A percentile compares a stretch with the other conserved stretches of the same genome.
phyloP scores from a whole-genome alignment of 2,797 vertebrate genomes.

The Myotis myotis region DNA sequence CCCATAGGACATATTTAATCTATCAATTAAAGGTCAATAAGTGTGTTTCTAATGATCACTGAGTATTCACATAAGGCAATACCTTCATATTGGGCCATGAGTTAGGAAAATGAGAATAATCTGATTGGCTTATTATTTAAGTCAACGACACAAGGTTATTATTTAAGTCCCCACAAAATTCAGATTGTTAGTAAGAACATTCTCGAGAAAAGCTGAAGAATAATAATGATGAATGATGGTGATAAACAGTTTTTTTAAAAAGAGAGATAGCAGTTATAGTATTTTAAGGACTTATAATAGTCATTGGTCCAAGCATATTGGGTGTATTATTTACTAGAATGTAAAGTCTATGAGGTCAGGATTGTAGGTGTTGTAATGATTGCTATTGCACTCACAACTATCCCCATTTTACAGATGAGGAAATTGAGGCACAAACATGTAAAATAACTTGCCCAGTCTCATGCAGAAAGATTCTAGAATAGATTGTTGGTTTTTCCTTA shows the following conservation, averaged over 20 bases:
- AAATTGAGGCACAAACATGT: background rate
- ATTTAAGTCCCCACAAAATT: constrained; percentile 20
- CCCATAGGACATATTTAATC: constrained; percentile 32
- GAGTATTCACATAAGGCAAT: background rate
- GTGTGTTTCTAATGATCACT: constrained; percentile 35
- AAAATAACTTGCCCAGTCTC: background rate
- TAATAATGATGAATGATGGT: background rate
- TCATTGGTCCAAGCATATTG: background rate
- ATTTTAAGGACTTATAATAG: background rate
- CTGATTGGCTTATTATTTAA: background rate
- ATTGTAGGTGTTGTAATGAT: background rate
- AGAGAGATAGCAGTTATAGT: background rate
- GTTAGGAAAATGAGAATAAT: background rate
- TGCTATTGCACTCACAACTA: background rate
- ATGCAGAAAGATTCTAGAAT: background rate
- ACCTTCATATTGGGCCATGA: background rate
- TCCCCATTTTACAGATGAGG: background rate
- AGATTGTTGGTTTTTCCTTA: background rate
- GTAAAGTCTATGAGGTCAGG: background rate
- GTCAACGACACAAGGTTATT: background rate
- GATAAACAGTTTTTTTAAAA: background rate
- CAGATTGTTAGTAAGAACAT: background rate
- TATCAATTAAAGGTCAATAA: constrained; percentile 48
- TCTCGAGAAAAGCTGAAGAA: background rate
- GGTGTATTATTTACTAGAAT: background rate